A percentile compares a stretch with the other conserved stretches of the same genome.
Evolutionary conservation across 2,888 invertebrate genomes (phyloP).

Genomic region (Trisateles emortualis): DNA sequence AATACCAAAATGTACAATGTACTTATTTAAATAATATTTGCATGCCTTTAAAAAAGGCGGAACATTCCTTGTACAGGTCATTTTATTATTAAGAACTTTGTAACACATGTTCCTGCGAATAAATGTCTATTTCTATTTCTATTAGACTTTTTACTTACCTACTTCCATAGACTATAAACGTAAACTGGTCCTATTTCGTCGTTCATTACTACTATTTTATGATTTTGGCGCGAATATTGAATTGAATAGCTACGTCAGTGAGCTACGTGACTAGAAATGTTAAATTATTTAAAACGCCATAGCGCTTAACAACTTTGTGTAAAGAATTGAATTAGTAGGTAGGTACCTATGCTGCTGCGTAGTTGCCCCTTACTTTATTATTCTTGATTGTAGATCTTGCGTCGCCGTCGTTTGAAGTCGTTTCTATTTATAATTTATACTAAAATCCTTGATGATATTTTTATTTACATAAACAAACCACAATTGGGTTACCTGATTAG

Average conservation of each 20-base stretch:
- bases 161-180: no score
- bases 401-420: not conserved
- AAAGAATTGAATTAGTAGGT: constrained; percentile 27
- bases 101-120: no score
- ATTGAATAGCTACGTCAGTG: not conserved
- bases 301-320: constrained; percentile 47
- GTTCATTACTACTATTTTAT: constrained; percentile 30
- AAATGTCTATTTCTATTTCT: no score
- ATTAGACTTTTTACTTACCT: no score
- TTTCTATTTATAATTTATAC: not conserved
- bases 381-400: constrained; percentile 20
- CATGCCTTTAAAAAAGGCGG: no score
- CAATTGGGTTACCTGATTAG: no score
- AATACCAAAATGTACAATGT: no score
- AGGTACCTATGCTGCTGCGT: constrained; percentile 21
- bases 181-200: constrained; percentile 13
- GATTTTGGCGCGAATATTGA: constrained; percentile 46
- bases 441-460: no score
- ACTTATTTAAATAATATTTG: no score
- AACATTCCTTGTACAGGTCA: no score
- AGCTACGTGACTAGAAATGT: constrained; percentile 47
- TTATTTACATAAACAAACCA: no score
- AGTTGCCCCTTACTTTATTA: constrained; percentile 25
- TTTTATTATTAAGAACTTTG: no score
- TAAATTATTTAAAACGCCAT: constrained; percentile 37